A percentile compares a stretch with the other conserved stretches of the same genome.
These are phyloP conservation scores for Eumaeus atala DNA, from an alignment of 1,140 invertebrate species.

Conservation along the genomic window DNA sequence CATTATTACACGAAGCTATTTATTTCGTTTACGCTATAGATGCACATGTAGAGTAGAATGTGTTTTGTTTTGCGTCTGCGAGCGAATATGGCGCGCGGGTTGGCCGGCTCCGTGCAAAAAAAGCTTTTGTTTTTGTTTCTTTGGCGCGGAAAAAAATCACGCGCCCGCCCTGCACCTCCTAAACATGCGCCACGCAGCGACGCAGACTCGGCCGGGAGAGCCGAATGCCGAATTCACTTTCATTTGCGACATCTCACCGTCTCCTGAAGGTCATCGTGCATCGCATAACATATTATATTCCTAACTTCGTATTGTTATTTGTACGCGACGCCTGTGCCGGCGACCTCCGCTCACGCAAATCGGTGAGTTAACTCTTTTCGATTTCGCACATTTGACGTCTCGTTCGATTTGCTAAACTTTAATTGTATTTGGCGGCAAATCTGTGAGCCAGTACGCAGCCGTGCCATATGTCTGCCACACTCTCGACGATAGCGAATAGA, in stretches of 20 bases:
- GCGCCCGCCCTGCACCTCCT: conserved; percentile 69
- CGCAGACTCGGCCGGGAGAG: conserved; percentile 62
- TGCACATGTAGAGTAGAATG: conserved; percentile 2
- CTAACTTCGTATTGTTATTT: conserved; percentile 32
- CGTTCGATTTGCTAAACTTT: conserved; percentile 10
- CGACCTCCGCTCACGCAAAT: conserved; percentile 57
- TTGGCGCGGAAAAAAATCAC: conserved; percentile 67
- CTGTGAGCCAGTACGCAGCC: conserved; percentile 27
- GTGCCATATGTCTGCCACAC: conserved; percentile 22
- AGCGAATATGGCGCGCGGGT: conserved; percentile 31
- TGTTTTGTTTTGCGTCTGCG: conserved; percentile 16
- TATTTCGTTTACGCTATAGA: too few species aligned
- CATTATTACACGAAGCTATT: too few species aligned
- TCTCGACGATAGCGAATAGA: conserved; percentile 25
- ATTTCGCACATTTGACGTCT: conserved; percentile 43
- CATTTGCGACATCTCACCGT: conserved; percentile 71
- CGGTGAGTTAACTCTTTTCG: conserved; percentile 60
- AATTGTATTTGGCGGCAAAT: conserved; percentile 33
- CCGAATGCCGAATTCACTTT: conserved; percentile 67
- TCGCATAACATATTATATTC: conserved; percentile 23
- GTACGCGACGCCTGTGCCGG: conserved; percentile 40
- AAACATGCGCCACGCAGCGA: conserved; percentile 73
- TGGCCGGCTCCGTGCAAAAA: conserved; percentile 43
- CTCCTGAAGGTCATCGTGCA: conserved; percentile 71
- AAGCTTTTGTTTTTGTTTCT: conserved; percentile 70